Base-by-base conservation (phyloP, 2,113 vertebrate species). In the Cheirogaleus medius region DNA sequence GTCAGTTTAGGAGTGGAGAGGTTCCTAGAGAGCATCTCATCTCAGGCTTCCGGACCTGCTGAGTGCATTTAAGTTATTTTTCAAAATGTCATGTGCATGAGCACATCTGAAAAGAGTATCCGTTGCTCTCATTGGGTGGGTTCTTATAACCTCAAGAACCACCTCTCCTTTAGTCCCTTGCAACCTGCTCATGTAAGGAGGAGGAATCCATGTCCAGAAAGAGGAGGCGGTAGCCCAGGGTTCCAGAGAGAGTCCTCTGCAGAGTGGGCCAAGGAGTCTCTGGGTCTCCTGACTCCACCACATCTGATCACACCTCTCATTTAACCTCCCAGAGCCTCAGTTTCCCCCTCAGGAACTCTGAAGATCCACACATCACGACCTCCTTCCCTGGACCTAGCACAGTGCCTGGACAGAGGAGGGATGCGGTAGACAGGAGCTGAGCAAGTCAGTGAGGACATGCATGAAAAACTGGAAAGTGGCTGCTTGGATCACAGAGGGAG, bases 171-270 rank as follows among this genome's bases (percentile, higher is more conserved):
- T 12, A 56, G 42, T 18, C 11, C 11, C 42, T 69, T 52, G 34
- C 49, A 42, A 2, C 49, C 78, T 27, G 23, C 15, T 34, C n/a
- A 6, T 23, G 73, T 42, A 64, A 74, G 60, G 47, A 42, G 29
- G 63, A 80, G 60, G 29, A 52, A 27, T 58, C 60, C 47, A 39
- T 27, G 10, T 60, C 77, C 56, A 32, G 29, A 49, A 29, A 60
- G 29, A 44, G 29, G 32, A 14, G 0, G n/a, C 9, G 1, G 11
- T 69, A 4, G 13, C 11, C 13, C 8, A 9, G 15, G 5, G 37
- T 39, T 27, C 27, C 12, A 5, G 25, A 39, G 4, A 58, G 17
- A 54, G 52, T 17, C 39, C 63, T 58, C 39, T 64, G 32, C 18
- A n/a, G 12, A 32, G 27, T 5, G 8, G 17, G 9, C 34, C 60